These are phyloP conservation scores for Magallana ariakensis DNA, from an alignment of 1,140 invertebrate genomes.

Conservation along the genomic window DNA sequence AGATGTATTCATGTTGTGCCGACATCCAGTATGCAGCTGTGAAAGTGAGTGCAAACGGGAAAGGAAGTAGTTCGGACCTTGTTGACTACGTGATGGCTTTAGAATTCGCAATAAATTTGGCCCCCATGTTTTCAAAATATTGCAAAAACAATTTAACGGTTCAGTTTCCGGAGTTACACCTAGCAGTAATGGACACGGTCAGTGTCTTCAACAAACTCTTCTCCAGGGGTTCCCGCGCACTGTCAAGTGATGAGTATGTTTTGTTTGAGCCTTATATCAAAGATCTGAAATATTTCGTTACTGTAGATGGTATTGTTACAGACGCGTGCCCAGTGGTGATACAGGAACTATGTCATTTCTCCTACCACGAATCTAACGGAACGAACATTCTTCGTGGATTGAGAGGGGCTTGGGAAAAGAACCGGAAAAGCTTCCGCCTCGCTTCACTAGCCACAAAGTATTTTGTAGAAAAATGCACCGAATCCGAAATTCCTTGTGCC, in stretches of 20 bases:
- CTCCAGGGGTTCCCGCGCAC: background rate
- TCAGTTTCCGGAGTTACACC: background rate
- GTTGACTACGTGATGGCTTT: background rate
- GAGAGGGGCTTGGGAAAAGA: background rate
- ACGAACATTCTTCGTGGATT: background rate
- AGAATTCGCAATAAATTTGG: background rate
- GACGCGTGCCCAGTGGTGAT: background rate
- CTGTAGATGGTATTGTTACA: background rate
- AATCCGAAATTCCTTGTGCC: background rate
- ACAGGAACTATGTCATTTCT: constrained; percentile 2
- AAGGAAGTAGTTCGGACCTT: background rate
- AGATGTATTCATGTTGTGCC: background rate
- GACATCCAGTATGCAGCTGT: background rate
- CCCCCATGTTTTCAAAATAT: background rate
- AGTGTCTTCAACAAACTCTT: background rate
- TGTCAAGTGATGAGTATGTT: background rate
- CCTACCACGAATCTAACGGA: background rate
- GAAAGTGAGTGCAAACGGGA: background rate
- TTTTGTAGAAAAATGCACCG: constrained; percentile 3
- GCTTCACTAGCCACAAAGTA: background rate
- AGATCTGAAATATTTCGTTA: background rate
- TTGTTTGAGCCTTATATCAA: constrained; percentile 1
- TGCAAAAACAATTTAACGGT: background rate
- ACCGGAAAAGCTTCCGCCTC: background rate
- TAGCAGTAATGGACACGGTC: constrained; percentile 9